Evolutionary conservation across 2,113 vertebrate species (phyloP).

Genomic region (Eleginops maclovinus): DNA sequence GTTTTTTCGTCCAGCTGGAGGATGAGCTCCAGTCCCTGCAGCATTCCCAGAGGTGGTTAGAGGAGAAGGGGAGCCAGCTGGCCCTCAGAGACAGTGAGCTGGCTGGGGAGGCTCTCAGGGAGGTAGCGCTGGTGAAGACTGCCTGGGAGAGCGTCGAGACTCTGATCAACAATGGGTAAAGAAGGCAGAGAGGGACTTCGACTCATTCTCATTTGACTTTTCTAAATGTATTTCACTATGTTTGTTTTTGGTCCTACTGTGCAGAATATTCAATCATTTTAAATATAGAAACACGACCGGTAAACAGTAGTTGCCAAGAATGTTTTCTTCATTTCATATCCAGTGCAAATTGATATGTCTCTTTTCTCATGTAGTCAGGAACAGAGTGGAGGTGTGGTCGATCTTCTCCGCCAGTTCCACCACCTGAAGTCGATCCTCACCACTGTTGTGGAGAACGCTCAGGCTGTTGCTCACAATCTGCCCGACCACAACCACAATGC

Average conservation of each 20-base stretch:
- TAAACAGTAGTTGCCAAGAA: neutral
- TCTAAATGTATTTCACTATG: too few species aligned
- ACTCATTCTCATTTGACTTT: constrained; percentile 4
- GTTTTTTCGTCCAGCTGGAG: constrained; percentile 92
- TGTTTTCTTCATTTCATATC: neutral
- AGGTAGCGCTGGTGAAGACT: constrained; percentile 85
- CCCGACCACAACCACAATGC: constrained; percentile 86
- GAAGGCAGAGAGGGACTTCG: neutral
- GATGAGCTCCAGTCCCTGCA: constrained; percentile 93
- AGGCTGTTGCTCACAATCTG: constrained; percentile 82
- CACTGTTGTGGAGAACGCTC: constrained; percentile 86
- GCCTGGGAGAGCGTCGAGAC: constrained; percentile 89
- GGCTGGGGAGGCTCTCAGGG: constrained; percentile 86
- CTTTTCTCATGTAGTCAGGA: constrained; percentile 86
- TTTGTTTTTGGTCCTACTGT: neutral
- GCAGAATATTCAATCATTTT: neutral
- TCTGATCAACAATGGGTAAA: constrained; percentile 90
- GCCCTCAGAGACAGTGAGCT: constrained; percentile 88
- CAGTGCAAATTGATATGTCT: neutral
- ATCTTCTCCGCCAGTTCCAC: constrained; percentile 90
- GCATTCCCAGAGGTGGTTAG: constrained; percentile 93
- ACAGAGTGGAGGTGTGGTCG: constrained; percentile 86
- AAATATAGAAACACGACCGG: neutral
- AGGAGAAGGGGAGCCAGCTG: constrained; percentile 92
- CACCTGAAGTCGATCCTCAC: constrained; percentile 84